These are phyloP conservation scores for Apamea monoglypha DNA, from an alignment of 2,888 invertebrate genomes.

Conservation along the genomic window DNA sequence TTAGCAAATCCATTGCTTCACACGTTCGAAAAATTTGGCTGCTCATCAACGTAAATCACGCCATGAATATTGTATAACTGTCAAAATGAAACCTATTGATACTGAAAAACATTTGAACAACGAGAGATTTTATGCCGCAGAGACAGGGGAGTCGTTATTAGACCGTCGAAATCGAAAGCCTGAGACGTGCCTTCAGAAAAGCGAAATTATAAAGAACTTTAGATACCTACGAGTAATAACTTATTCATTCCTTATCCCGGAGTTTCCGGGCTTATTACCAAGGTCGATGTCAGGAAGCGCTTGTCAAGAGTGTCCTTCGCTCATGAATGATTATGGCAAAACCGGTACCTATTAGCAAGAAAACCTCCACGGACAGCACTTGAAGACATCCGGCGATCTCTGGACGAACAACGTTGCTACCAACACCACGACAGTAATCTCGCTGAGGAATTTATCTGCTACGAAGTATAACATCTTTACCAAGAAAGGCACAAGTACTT, in stretches of 20 bases:
- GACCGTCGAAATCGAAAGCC: background rate
- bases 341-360: background rate
- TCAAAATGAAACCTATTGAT: background rate
- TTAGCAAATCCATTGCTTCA: no score
- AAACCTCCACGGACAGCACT: background rate
- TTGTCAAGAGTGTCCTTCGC: slow-evolving; percentile 17
- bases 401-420: background rate
- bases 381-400: slow-evolving; percentile 17
- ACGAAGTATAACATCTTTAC: background rate
- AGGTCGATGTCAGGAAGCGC: slow-evolving; percentile 32
- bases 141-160: background rate
- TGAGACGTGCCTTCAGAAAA: background rate
- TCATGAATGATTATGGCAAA: background rate
- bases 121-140: background rate
- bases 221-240: background rate
- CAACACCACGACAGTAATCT: background rate
- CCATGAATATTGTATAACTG: background rate
- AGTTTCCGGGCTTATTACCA: slow-evolving; percentile 19
- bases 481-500: background rate
- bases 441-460: background rate
- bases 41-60: background rate
- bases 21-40: no score
- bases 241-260: slow-evolving; percentile 28
- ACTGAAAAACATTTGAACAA: no score
- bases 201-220: background rate